Evolutionary conservation across 1,140 invertebrate species (phyloP).

Genomic region (Eueides isabella): DNA sequence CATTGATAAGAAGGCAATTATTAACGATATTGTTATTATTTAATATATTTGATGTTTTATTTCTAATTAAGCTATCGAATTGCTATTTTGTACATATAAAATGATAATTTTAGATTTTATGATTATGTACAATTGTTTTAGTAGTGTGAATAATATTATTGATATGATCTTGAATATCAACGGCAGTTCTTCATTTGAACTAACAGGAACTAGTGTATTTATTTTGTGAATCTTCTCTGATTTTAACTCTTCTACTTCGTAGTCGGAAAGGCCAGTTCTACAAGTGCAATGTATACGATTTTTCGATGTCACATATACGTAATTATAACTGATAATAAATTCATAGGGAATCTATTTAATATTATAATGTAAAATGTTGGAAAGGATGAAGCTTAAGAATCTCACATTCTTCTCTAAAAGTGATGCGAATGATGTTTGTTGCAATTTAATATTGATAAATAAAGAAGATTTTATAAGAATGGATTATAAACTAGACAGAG

Average conservation of each 20-base stretch:
- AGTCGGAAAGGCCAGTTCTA: slow-evolving; percentile 77
- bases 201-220: slow-evolving; percentile 62
- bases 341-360: slow-evolving; percentile 72
- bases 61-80: slow-evolving; percentile 80
- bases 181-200: slow-evolving; percentile 59
- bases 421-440: slow-evolving; percentile 28
- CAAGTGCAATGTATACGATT: slow-evolving; percentile 83
- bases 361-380: slow-evolving; percentile 73
- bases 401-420: slow-evolving; percentile 57
- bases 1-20: slow-evolving; percentile 82
- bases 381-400: slow-evolving; percentile 66
- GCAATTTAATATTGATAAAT: slow-evolving; percentile 27
- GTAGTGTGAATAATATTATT: slow-evolving; percentile 77
- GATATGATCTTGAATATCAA: slow-evolving; percentile 71
- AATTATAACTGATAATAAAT: slow-evolving; percentile 78
- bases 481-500: slow-evolving; percentile 44
- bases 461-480: slow-evolving; percentile 16
- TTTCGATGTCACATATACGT: slow-evolving; percentile 80
- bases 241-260: slow-evolving; percentile 62
- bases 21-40: slow-evolving; percentile 83
- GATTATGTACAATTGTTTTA: slow-evolving; percentile 81
- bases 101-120: slow-evolving; percentile 77
- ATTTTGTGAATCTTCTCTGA: slow-evolving; percentile 67
- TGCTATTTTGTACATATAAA: slow-evolving; percentile 79
- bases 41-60: slow-evolving; percentile 83